Conservation (phyloP, 1,140 invertebrate species). For the Drosophila ogumai region DNA sequence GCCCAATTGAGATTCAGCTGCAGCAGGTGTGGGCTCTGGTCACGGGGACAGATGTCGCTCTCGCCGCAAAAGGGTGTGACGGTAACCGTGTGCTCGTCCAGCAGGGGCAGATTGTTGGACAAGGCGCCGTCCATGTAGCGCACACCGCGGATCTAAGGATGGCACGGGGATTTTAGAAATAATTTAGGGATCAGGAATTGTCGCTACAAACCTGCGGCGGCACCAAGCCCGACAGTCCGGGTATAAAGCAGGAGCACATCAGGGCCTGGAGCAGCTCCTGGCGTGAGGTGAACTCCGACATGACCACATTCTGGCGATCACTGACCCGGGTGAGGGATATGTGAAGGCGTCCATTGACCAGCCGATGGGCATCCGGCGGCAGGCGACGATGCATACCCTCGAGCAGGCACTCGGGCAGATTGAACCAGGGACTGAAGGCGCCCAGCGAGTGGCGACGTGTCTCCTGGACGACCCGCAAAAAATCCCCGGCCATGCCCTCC, state of each 20-base stretch:
- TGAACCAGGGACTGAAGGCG: slow-evolving; percentile 97
- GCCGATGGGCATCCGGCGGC: slow-evolving; percentile 96
- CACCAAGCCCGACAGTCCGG: slow-evolving; percentile 96
- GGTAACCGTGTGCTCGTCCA: slow-evolving; percentile 98
- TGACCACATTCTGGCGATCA: slow-evolving; percentile 97
- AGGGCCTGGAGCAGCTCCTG: slow-evolving; percentile 97
- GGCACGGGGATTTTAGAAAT: background rate
- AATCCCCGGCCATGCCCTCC: slow-evolving; percentile 95
- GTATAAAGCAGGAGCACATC: slow-evolving; percentile 97
- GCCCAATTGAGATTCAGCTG: slow-evolving; percentile 92
- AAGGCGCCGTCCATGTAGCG: slow-evolving; percentile 98
- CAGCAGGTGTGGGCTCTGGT: slow-evolving; percentile 92
- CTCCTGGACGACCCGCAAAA: slow-evolving; percentile 93
- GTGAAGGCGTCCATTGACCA: slow-evolving; percentile 95
- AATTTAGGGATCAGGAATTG: background rate
- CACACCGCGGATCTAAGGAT: slow-evolving; percentile 90
- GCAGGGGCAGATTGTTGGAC: slow-evolving; percentile 96
- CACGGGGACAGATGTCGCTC: slow-evolving; percentile 98
- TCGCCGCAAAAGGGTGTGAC: slow-evolving; percentile 99
- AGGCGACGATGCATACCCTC: slow-evolving; percentile 93
- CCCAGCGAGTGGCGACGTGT: slow-evolving; percentile 94
- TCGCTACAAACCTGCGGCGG: slow-evolving; percentile 88
- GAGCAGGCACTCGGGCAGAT: slow-evolving; percentile 94
- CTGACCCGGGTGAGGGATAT: slow-evolving; percentile 97
- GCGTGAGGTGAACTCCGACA: slow-evolving; percentile 95